phyloP scores from a whole-genome alignment of 2,113 vertebrate species.

The Emydocephalus ijimae region DNA sequence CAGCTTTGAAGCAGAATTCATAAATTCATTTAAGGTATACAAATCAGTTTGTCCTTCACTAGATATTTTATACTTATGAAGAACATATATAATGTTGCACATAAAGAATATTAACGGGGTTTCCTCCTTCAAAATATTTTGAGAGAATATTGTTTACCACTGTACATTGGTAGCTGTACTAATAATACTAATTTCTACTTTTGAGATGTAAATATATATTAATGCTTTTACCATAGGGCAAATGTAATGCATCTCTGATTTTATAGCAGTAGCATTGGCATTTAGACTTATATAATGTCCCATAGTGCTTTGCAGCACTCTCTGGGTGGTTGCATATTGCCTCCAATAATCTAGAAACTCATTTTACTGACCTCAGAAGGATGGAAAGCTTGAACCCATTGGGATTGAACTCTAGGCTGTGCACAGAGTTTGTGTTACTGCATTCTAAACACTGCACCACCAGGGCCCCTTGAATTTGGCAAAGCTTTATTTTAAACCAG shows the following conservation, averaged over 20 bases:
- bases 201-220: not conserved
- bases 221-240: not conserved
- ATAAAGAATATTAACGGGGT: not conserved
- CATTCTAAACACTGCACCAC: not conserved
- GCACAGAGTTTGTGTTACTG: not conserved
- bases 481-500: not conserved
- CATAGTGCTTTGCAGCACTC: not conserved
- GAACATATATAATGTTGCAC: not conserved
- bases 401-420: not conserved
- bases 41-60: not conserved
- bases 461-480: not conserved
- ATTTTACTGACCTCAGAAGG: not conserved
- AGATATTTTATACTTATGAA: not conserved
- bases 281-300: too few relatives aligned
- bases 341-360: not conserved
- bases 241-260: not conserved
- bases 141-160: not conserved
- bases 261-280: not conserved
- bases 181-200: not conserved
- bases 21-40: not conserved
- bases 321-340: not conserved
- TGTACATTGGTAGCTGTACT: not conserved
- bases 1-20: not conserved
- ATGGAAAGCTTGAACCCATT: not conserved
- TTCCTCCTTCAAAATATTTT: not conserved